A percentile compares a stretch with the other conserved stretches of the same genome.
phyloP scores from a whole-genome alignment of 2,888 invertebrate species.

The Lumbricus terrestris region DNA sequence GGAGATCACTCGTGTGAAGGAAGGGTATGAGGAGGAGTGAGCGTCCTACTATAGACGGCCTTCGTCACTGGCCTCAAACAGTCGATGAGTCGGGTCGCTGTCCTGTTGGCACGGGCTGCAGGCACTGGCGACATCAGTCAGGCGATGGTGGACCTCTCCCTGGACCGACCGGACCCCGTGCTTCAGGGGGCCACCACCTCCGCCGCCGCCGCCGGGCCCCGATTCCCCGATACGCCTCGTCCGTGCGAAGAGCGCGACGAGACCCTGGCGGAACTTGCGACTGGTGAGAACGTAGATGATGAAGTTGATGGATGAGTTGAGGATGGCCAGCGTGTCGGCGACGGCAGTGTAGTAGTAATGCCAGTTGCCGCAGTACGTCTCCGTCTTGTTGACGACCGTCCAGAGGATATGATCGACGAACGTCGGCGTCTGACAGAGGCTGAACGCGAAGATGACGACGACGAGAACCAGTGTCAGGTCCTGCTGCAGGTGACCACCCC shows the following conservation, averaged over 20 bases:
- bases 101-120: not conserved
- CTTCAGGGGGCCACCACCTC: not conserved
- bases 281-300: conserved; percentile 41
- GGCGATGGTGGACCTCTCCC: not conserved
- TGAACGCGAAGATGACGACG: conserved; percentile 41
- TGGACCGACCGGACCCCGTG: not conserved
- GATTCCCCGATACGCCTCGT: not conserved
- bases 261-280: conserved; percentile 33
- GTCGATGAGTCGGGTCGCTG: not conserved
- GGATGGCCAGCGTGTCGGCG: conserved; percentile 38
- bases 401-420: conserved; percentile 41
- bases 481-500: conserved; percentile 25
- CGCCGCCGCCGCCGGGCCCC: not conserved
- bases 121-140: not conserved
- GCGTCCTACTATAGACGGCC: not conserved
- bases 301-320: conserved; percentile 41
- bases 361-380: conserved; percentile 37
- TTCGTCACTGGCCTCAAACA: not conserved
- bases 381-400: conserved; percentile 37
- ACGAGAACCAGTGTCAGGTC: conserved; percentile 40
- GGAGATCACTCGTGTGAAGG: not conserved
- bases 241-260: conserved; percentile 14
- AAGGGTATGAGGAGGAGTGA: not conserved
- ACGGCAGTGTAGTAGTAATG: conserved; percentile 43
- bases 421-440: conserved; percentile 41